These are phyloP conservation scores for Toxotes lorentzi DNA, from an alignment of 2,797 vertebrate genomes.

Conservation along the genomic window DNA sequence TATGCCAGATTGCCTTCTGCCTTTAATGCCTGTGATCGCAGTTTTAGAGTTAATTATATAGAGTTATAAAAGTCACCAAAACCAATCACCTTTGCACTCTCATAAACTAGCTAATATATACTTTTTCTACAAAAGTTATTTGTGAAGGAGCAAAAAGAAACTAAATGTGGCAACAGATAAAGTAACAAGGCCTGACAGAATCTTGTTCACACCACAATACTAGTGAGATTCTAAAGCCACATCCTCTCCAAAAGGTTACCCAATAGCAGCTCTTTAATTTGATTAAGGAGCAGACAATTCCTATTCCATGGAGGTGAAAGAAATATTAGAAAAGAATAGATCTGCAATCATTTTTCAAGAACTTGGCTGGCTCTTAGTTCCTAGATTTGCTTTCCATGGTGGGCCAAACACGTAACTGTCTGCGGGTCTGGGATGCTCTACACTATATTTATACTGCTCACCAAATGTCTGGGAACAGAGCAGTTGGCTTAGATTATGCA, in stretches of 20 bases:
- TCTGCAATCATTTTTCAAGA: conserved; percentile 34
- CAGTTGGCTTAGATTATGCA: conserved; percentile 2
- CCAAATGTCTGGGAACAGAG: conserved; percentile 33
- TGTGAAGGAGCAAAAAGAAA: not conserved
- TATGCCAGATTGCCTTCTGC: not conserved
- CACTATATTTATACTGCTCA: conserved; percentile 33
- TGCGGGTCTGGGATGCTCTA: conserved; percentile 22
- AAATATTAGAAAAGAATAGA: conserved; percentile 52
- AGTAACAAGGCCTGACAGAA: conserved; percentile 30
- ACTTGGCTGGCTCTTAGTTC: conserved; percentile 28
- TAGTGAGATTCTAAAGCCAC: conserved; percentile 25
- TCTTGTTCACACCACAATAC: not conserved
- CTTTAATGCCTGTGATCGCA: not conserved
- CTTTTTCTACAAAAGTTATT: not conserved
- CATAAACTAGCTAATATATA: not conserved
- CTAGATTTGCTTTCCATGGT: conserved; percentile 25
- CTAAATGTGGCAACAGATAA: conserved; percentile 4
- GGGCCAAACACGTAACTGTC: conserved; percentile 38
- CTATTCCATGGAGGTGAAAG: conserved; percentile 30
- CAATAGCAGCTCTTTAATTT: conserved; percentile 58
- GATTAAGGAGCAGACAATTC: conserved; percentile 51
- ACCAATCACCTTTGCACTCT: not conserved
- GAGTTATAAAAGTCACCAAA: not conserved
- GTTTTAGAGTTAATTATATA: not conserved
- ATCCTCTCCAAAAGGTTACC: conserved; percentile 29